Evolutionary conservation across 2,797 vertebrate genomes (phyloP).

Genomic region (Pipistrellus nathusii): DNA sequence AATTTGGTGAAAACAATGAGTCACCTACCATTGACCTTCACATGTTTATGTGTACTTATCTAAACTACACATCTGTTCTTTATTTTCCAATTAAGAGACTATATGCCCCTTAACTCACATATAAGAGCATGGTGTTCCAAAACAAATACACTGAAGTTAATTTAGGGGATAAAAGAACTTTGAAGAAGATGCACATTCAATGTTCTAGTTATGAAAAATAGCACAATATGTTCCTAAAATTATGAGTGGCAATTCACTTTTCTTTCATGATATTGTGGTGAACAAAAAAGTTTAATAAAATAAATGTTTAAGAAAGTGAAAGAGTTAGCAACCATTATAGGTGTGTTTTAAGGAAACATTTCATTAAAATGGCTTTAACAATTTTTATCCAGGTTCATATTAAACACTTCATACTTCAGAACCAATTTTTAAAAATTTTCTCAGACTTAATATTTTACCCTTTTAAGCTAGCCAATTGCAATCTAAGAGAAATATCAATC

Average conservation of each 20-base stretch:
- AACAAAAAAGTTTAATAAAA: constrained; percentile 53
- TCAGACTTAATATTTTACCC: background rate
- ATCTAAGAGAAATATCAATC: background rate
- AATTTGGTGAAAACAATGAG: constrained; percentile 65
- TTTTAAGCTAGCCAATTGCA: background rate
- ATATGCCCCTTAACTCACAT: constrained; percentile 78
- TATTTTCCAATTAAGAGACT: constrained; percentile 75
- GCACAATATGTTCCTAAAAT: constrained; percentile 40
- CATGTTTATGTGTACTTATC: constrained; percentile 72
- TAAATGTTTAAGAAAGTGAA: constrained; percentile 11
- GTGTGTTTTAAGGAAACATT: constrained; percentile 45
- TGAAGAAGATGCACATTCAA: constrained; percentile 78
- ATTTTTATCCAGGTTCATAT: background rate
- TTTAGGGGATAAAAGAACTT: constrained; percentile 83
- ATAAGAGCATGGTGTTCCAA: constrained; percentile 71
- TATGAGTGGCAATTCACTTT: constrained; percentile 23
- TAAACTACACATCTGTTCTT: constrained; percentile 82
- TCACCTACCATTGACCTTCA: constrained; percentile 77
- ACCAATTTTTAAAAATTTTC: background rate
- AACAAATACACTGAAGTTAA: constrained; percentile 80
- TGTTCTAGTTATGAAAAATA: constrained; percentile 63
- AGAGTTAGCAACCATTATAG: background rate
- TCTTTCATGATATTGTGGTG: background rate
- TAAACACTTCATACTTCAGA: background rate
- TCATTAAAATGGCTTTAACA: background rate